Percentiles rank a stretch among this genome's conserved stretches.
These are phyloP conservation scores for Heliconius sara DNA, from an alignment of 2,888 invertebrate species.

Conservation along the genomic window DNA sequence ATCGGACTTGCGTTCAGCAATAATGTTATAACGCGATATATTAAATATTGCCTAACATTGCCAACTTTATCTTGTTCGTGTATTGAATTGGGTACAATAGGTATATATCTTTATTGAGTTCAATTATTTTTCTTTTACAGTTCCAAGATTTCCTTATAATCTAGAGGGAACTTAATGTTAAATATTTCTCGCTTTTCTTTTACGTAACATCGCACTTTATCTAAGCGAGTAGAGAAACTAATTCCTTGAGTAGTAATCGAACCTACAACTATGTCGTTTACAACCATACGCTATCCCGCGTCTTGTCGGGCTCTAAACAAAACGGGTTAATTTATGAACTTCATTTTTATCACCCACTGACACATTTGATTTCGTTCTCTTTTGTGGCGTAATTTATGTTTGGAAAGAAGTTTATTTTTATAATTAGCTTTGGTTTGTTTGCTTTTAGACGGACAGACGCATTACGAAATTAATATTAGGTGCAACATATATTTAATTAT, in stretches of 20 bases:
- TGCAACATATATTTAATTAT: neutral
- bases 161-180: too few relatives aligned
- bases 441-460: neutral
- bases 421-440: neutral
- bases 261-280: neutral
- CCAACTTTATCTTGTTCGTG: constrained; percentile 17
- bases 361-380: neutral
- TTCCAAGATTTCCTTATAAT: too few relatives aligned
- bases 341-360: neutral
- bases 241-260: neutral
- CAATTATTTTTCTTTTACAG: neutral
- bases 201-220: too few relatives aligned
- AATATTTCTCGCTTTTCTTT: too few relatives aligned
- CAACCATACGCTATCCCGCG: neutral
- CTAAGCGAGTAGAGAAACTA: too few relatives aligned
- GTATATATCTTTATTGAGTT: neutral
- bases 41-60: constrained; percentile 21
- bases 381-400: constrained; percentile 7
- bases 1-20: constrained; percentile 10
- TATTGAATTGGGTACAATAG: constrained; percentile 1
- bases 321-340: constrained; percentile 1
- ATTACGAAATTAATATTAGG: neutral
- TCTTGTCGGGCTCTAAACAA: neutral
- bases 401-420: neutral
- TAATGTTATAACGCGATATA: constrained; percentile 19